Base-by-base conservation (phyloP, 2,888 invertebrate genomes). In the Leucania comma region DNA sequence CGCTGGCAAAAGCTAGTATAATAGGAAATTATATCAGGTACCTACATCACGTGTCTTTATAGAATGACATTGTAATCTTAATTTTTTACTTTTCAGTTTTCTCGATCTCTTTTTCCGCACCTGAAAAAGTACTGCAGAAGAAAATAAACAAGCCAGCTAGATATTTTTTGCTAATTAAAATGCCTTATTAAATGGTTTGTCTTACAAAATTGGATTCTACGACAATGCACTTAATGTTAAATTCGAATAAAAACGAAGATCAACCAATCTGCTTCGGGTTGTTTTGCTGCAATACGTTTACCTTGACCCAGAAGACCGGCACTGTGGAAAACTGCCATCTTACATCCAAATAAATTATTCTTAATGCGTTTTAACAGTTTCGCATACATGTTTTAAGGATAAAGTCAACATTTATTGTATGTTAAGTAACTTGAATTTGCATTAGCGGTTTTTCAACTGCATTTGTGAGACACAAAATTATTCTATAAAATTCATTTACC, bases 281-380 rank as follows among this genome's bases (percentile, higher is more conserved):
- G 73, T 66, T 75, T 72, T 56, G 63, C 57, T 46, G 72, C 80
- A 78, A 74, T 72, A 53, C 8, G 56, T 46, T 53, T 46, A 32
- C 84, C 84, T 81, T 81, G 84, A 79, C 84, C 80, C 69, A 62
- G 42, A 57, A n/a, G 24, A 57, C 42, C 32, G 38, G 22, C 53
- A 22, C 35, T 46, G 56, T 66, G 68, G 65, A 53, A 56, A 60
- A 59, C 57, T 72, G 72, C 69, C 70, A 73, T 79, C 50, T 73
- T 84, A 62, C 46, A 67, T 51, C 63, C 60, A 66, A 82, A 80
- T 80, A 61, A 76, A 71, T 71, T 76, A 83, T 80, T 83, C 73
- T 42, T 67, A 70, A 26, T 46, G 62, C 74, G 67, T 75, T 68
- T 56, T 14, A 62, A 24, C 29, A 50, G 48, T 54, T 54, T 62